Evolutionary conservation across 2,888 invertebrate genomes (phyloP), one percentile per base, ranked within the genome.

Genomic region (Leucophenga maculata): DNA sequence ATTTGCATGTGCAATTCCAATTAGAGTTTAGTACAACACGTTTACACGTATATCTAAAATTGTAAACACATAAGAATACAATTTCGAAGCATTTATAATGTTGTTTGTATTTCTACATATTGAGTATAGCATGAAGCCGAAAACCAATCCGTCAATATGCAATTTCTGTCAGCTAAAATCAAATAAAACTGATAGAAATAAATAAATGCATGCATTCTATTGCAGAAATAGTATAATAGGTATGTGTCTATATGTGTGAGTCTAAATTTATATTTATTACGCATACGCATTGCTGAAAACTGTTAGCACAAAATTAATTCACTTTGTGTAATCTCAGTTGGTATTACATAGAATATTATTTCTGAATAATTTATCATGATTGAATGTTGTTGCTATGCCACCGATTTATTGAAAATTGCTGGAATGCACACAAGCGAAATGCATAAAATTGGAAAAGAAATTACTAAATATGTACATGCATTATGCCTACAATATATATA

Each of bases 311-410:
- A 26, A 55, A 55, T 55, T 55, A 20, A 55, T 20, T 55, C 57
- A 57, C n/a, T 22, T 26, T 57, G n/a, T 50, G 50, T 8, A 16
- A n/a, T 50, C 8, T 6, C 18, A 50, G n/a, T 26, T 3, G 26
- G 26, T 26, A 26, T 26, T 26, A 26, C 26, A 26, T 50, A n/a
- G n/a, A n/a, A n/a, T n/a, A 16, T 50, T 50, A 50, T 50, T 50
- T 50, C n/a, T 50, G 50, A 57, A 57, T 57, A 57, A 57, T 57
- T 57, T 57, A 57, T 11, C n/a, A 57, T 50, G 18, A 54, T 54
- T 18, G 57, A 57, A 8, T 8, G 50, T n/a, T n/a, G n/a, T 50
- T 50, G 16, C 6, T 2, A 11, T 50, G 6, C 50, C 6, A 50
- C 6, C 1, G 16, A 16, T 14, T 26, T 26, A 26, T 26, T 6